phyloP scores from a whole-genome alignment of 2,888 invertebrate genomes.

The Andrena fulva region DNA sequence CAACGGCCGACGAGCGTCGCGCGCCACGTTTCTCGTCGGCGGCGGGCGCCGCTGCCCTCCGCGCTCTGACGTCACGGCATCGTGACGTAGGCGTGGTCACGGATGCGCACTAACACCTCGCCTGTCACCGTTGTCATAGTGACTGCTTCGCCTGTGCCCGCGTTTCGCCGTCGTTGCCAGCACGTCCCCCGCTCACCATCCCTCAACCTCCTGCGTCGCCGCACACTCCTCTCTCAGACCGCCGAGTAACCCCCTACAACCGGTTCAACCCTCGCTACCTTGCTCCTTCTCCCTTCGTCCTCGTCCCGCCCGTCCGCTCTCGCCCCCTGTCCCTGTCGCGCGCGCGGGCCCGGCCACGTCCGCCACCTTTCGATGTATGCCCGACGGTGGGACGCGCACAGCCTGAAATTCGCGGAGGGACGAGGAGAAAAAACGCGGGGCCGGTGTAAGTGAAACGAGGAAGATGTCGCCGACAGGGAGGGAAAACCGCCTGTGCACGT shows the following conservation, averaged over 20 bases:
- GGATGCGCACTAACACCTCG: constrained; percentile 84
- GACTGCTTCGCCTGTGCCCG: constrained; percentile 82
- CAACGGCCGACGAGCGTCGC: constrained; percentile 61
- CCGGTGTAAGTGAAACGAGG: constrained; percentile 40
- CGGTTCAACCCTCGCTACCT: constrained; percentile 61
- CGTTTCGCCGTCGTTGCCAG: constrained; percentile 79
- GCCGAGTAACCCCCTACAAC: constrained; percentile 66
- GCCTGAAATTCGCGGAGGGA: constrained; percentile 51
- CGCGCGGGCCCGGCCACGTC: constrained; percentile 41
- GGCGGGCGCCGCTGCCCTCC: constrained; percentile 76
- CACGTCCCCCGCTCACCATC: constrained; percentile 68
- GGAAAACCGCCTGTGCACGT: constrained; percentile 26
- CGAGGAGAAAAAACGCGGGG: constrained; percentile 44
- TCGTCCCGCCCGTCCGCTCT: constrained; percentile 7
- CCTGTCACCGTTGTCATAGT: constrained; percentile 83
- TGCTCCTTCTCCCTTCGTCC: constrained; percentile 21
- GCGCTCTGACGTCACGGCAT: constrained; percentile 80
- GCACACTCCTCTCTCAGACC: constrained; percentile 61
- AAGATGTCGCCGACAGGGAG: constrained; percentile 31
- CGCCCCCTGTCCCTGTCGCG: constrained; percentile 43
- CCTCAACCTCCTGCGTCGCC: constrained; percentile 56
- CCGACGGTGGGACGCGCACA: constrained; percentile 54
- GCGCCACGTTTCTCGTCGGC: constrained; percentile 77
- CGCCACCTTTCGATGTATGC: constrained; percentile 67
- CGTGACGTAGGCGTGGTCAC: constrained; percentile 85